These are phyloP conservation scores for Paracyprichromis sp. DNA, from an alignment of 2,113 vertebrate species.

Conservation along the genomic window DNA sequence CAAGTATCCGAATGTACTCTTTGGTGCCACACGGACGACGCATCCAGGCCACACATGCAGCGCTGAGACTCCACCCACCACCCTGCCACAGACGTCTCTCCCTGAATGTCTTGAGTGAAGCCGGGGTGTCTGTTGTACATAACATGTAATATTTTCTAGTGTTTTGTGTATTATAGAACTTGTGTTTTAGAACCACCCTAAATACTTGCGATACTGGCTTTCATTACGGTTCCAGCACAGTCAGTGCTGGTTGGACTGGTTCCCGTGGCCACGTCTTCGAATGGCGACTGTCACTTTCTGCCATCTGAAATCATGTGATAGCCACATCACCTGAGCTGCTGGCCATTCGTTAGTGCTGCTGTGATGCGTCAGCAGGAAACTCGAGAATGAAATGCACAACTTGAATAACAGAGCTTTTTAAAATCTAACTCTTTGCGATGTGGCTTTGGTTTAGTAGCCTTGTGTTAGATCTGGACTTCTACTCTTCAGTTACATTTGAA, in stretches of 20 bases:
- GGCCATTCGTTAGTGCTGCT: neutral
- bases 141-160: neutral
- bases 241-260: neutral
- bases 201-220: neutral
- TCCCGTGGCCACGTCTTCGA: neutral
- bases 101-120: neutral
- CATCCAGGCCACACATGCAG: neutral
- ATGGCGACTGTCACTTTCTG: neutral
- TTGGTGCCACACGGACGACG: neutral
- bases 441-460: neutral
- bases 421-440: neutral
- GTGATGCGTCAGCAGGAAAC: neutral
- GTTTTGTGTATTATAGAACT: neutral
- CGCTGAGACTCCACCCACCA: neutral
- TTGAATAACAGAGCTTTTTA: neutral
- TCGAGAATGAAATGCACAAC: neutral
- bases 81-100: neutral
- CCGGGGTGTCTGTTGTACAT: constrained; percentile 10
- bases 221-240: neutral
- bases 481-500: neutral
- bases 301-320: neutral
- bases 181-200: neutral
- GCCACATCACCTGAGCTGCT: neutral
- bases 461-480: neutral
- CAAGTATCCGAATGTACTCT: constrained; percentile 1